Base-by-base conservation (phyloP, 2,888 invertebrate genomes). In the Meta bourneti region DNA sequence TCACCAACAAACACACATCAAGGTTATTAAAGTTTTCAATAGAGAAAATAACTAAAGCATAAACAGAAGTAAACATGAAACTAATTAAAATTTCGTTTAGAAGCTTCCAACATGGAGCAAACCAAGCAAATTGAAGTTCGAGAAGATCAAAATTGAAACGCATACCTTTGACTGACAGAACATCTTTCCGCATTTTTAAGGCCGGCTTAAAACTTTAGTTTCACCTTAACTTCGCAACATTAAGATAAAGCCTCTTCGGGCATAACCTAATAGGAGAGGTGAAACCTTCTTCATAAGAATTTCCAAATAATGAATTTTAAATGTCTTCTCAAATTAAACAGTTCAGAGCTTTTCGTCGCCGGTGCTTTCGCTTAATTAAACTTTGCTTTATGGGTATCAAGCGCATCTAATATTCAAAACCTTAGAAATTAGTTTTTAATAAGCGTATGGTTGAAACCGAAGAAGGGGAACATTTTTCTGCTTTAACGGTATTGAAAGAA, bases 311-410 rank as follows among this genome's bases (percentile, higher is more conserved):
- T 79, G 79, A 79, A 61, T 79, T 79, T 69, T 16, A 61, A 79
- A 61, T 11, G n/a, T 20, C 61, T 79, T 20, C 8, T 20, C 20
- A 79, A 79, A 20, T 61, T 61, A 79, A 61, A 79, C 61, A 79
- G 52, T 61, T 34, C 54, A 16, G 61, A 20, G 61, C 77, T 77
- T 77, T 51, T 9, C 11, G 11, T 61, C 8, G 9, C 20, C 7
- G 34, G 19, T 49, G n/a, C 75, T 34, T 61, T 11, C 75, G 61
- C 74, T 72, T 84, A 84, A 84, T 84, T 84, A 84, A 84, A 54
- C 51, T 83, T 72, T 20, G 52, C 84, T 75, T 84, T 61, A 75
- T 16, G 34, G 20, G 61, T 20, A 52, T 75, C 52, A 84, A 54
- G 34, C 54, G 16, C 75, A 72, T 16, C 20, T 48, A 13, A 78